Evolutionary conservation across 2,113 vertebrate genomes (phyloP).

Genomic region (Probosciger aterrimus): DNA sequence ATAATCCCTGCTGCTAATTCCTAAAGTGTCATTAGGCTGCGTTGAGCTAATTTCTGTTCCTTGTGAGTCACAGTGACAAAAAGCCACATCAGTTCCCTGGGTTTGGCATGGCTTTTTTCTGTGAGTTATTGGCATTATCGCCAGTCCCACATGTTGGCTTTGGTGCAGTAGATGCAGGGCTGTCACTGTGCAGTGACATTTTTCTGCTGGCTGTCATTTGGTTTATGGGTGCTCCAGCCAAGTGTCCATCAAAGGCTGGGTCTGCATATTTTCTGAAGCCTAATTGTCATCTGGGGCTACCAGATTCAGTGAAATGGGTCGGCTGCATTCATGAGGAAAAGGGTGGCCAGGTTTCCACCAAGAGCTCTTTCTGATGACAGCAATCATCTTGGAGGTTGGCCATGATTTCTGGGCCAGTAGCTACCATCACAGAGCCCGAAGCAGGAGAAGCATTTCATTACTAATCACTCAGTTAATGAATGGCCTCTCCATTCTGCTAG

Average conservation of each 20-base stretch:
- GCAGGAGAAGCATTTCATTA: not conserved
- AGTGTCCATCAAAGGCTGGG: not conserved
- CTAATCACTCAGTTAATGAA: not conserved
- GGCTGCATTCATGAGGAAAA: not conserved
- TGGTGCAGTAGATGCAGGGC: not conserved
- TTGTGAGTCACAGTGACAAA: not conserved
- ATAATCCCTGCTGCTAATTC: constrained; percentile 6
- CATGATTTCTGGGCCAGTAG: not conserved
- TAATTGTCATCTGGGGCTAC: fast-evolving
- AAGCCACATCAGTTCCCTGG: not conserved
- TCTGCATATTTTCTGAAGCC: not conserved
- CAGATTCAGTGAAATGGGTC: not conserved
- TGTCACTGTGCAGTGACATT: fast-evolving
- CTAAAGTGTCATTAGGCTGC: not conserved
- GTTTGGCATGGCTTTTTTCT: not conserved
- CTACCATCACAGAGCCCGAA: not conserved
- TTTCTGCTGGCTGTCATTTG: not conserved
- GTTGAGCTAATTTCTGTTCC: not conserved
- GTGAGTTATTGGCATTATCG: not conserved
- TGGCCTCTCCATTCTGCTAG: not conserved
- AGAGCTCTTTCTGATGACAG: not conserved
- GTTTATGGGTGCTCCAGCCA: not conserved
- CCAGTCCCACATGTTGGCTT: not conserved
- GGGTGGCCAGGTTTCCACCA: not conserved
- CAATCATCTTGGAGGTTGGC: not conserved